phyloP scores from a whole-genome alignment of 2,888 invertebrate species.

The Mythimna pallens region DNA sequence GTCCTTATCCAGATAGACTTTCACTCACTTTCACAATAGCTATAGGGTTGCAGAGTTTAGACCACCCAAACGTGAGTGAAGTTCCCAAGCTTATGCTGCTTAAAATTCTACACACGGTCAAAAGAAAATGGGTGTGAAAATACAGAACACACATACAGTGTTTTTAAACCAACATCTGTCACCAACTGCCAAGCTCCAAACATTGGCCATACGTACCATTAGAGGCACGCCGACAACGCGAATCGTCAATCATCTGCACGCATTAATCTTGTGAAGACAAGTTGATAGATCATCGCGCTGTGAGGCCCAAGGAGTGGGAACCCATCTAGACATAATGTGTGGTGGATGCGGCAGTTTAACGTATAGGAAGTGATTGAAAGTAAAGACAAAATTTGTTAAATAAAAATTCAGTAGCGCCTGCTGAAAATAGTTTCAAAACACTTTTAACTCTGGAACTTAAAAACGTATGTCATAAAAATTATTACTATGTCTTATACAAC shows the following conservation, averaged over 20 bases:
- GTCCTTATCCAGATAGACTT: slow-evolving; percentile 32
- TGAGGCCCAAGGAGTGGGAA: slow-evolving; percentile 66
- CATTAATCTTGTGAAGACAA: slow-evolving; percentile 90
- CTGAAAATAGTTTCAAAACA: background rate
- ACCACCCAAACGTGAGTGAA: slow-evolving; percentile 28
- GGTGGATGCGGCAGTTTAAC: slow-evolving; percentile 71
- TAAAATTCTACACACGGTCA: slow-evolving; percentile 24
- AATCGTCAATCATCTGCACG: slow-evolving; percentile 90
- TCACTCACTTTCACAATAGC: slow-evolving; percentile 49
- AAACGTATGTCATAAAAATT: too few relatives aligned
- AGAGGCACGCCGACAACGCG: slow-evolving; percentile 84
- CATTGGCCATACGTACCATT: slow-evolving; percentile 83
- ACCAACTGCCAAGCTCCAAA: slow-evolving; percentile 65
- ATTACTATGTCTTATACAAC: background rate
- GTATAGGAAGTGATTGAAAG: background rate
- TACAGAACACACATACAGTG: slow-evolving; percentile 40
- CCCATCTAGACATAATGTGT: slow-evolving; percentile 37
- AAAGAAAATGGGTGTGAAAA: slow-evolving; percentile 55
- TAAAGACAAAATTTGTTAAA: background rate
- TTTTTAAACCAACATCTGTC: slow-evolving; percentile 55
- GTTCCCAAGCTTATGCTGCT: slow-evolving; percentile 7
- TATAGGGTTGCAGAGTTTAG: slow-evolving; percentile 13
- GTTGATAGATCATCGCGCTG: slow-evolving; percentile 89
- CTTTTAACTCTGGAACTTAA: background rate
- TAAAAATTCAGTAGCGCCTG: background rate